phyloP scores from a whole-genome alignment of 2,888 invertebrate genomes.

The Cerceris ruficornis region DNA sequence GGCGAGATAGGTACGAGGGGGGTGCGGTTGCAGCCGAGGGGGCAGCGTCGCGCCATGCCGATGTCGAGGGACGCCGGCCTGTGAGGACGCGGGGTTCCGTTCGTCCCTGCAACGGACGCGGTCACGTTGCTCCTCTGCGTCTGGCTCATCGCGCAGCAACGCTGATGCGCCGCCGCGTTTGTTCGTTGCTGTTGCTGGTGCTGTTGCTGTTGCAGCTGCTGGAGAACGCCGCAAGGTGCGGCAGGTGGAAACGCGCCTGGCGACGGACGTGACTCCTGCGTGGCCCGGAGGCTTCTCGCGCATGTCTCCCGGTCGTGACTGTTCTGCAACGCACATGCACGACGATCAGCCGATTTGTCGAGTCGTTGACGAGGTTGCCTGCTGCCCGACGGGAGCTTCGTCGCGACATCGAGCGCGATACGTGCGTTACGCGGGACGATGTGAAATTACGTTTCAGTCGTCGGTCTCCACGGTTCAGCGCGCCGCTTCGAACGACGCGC shows the following conservation, averaged over 20 bases:
- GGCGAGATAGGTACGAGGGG: conserved; percentile 35
- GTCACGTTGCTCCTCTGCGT: conserved; percentile 17
- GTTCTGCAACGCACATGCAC: conserved; percentile 76
- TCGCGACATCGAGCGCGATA: neutral
- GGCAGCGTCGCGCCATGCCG: conserved; percentile 63
- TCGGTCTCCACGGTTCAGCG: neutral
- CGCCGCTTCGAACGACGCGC: neutral
- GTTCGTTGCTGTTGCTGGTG: conserved; percentile 36
- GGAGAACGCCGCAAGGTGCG: conserved; percentile 69
- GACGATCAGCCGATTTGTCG: conserved; percentile 44
- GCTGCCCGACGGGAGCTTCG: neutral
- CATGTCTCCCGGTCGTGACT: conserved; percentile 81
- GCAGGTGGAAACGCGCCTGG: conserved; percentile 84
- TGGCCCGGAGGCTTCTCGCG: conserved; percentile 76
- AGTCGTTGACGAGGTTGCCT: neutral
- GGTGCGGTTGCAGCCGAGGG: conserved; percentile 49
- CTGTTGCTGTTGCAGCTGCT: conserved; percentile 41
- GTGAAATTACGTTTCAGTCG: neutral
- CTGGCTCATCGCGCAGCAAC: conserved; percentile 62
- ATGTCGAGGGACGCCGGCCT: conserved; percentile 76
- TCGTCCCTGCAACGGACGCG: conserved; percentile 4
- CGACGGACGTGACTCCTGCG: conserved; percentile 79
- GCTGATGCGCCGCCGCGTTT: conserved; percentile 45
- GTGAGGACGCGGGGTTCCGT: conserved; percentile 60
- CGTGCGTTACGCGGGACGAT: neutral